Conservation (phyloP, 2,113 vertebrate genomes). For the Varanus salvator region DNA sequence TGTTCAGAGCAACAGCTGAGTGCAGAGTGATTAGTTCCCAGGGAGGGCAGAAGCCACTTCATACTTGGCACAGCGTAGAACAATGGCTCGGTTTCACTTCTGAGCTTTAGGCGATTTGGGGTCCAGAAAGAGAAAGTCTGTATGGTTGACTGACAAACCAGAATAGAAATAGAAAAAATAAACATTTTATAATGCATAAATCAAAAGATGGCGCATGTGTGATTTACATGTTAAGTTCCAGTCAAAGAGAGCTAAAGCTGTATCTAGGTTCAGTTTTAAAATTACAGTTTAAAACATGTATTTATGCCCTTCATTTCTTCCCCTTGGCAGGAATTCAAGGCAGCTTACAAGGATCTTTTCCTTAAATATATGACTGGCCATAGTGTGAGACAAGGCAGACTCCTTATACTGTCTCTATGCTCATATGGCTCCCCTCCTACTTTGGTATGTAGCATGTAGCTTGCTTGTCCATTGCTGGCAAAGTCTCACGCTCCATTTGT, state of each 20-base stretch:
- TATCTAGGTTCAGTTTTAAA: background rate
- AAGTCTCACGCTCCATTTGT: conserved; percentile 32
- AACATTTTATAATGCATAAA: background rate
- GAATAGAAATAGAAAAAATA: background rate
- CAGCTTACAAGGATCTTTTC: too few species aligned
- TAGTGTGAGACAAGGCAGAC: background rate
- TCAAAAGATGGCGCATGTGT: background rate
- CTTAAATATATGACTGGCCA: background rate
- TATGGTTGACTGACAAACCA: background rate
- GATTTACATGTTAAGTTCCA: background rate
- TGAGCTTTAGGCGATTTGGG: background rate
- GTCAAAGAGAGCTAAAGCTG: background rate
- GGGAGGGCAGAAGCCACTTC: conserved; percentile 47
- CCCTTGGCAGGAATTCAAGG: too few species aligned
- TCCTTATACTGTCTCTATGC: background rate
- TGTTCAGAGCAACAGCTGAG: conserved; percentile 54
- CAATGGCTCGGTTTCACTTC: background rate
- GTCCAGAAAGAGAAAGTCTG: background rate
- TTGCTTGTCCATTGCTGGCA: conserved; percentile 33
- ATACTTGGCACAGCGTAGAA: conserved; percentile 20
- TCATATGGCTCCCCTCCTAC: background rate
- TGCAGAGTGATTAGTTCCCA: conserved; percentile 25
- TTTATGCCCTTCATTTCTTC: too few species aligned
- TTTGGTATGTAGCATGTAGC: background rate
- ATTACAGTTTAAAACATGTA: too few species aligned